These are phyloP conservation scores for Melikaiella ostensackeni DNA, from an alignment of 2,888 invertebrate genomes.

Conservation along the genomic window DNA sequence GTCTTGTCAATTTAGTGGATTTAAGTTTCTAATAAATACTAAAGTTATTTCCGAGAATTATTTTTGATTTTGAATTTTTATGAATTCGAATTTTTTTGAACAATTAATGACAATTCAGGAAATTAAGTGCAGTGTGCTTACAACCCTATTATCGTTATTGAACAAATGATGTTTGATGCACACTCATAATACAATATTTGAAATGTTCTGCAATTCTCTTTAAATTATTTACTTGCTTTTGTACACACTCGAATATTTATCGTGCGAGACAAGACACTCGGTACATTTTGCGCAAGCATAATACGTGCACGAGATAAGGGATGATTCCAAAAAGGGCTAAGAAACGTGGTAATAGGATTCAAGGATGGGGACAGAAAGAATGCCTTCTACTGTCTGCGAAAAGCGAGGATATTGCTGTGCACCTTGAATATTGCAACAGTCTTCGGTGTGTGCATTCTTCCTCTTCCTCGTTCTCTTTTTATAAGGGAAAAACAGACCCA, in stretches of 20 bases:
- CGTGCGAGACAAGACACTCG: conserved; percentile 40
- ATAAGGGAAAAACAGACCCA: conserved; percentile 16
- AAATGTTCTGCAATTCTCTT: not conserved
- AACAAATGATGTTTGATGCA: too few relatives aligned
- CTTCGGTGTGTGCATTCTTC: conserved; percentile 42
- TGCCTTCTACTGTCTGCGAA: conserved; percentile 60
- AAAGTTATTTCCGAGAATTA: too few relatives aligned
- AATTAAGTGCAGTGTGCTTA: too few relatives aligned
- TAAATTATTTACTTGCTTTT: conserved; percentile 14
- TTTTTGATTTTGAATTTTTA: too few relatives aligned
- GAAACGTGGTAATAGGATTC: conserved; percentile 47
- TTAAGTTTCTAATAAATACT: too few relatives aligned
- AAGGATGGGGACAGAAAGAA: conserved; percentile 54
- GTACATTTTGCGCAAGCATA: conserved; percentile 50
- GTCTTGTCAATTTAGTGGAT: too few relatives aligned
- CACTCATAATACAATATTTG: too few relatives aligned
- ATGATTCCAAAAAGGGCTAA: conserved; percentile 48
- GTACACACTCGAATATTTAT: conserved; percentile 24
- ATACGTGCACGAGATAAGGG: conserved; percentile 46
- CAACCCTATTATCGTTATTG: too few relatives aligned
- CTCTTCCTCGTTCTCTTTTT: conserved; percentile 29
- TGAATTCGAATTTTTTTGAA: too few relatives aligned
- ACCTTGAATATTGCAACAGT: conserved; percentile 61
- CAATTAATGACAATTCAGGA: too few relatives aligned
- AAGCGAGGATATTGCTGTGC: conserved; percentile 51